A percentile compares a stretch with the other conserved stretches of the same genome.
Evolutionary conservation across 2,113 vertebrate species (phyloP).

Genomic region (Microcebus murinus): DNA sequence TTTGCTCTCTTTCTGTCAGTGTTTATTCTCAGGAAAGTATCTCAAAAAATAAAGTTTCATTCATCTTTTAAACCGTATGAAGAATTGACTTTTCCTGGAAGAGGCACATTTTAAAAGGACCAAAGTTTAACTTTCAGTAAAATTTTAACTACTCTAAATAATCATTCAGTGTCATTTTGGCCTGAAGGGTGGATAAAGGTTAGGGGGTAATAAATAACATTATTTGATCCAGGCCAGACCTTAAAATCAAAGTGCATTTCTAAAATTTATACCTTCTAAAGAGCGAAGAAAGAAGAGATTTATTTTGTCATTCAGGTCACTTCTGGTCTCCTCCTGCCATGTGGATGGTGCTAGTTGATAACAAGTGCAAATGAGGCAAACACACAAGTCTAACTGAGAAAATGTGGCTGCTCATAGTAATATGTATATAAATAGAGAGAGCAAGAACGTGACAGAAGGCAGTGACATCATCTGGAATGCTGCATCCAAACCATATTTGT

Average conservation of each 20-base stretch:
- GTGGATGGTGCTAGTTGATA: background rate
- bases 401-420: background rate
- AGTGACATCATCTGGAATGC: background rate
- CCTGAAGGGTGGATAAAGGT: background rate
- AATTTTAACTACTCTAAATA: background rate
- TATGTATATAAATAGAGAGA: background rate
- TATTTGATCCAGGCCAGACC: background rate
- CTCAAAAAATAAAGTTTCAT: background rate
- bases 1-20: background rate
- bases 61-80: background rate
- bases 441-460: background rate
- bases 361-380: background rate
- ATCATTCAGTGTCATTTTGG: background rate
- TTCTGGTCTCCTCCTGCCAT: background rate
- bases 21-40: background rate
- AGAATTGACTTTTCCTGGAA: slow-evolving; percentile 17
- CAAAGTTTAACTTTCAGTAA: background rate
- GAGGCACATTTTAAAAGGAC: background rate
- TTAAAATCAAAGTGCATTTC: background rate
- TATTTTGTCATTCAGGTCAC: background rate
- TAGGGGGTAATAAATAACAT: background rate
- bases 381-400: background rate
- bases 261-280: background rate
- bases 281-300: background rate
- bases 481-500: background rate